phyloP scores from a whole-genome alignment of 2,113 vertebrate genomes.

The Pelobates fuscus region DNA sequence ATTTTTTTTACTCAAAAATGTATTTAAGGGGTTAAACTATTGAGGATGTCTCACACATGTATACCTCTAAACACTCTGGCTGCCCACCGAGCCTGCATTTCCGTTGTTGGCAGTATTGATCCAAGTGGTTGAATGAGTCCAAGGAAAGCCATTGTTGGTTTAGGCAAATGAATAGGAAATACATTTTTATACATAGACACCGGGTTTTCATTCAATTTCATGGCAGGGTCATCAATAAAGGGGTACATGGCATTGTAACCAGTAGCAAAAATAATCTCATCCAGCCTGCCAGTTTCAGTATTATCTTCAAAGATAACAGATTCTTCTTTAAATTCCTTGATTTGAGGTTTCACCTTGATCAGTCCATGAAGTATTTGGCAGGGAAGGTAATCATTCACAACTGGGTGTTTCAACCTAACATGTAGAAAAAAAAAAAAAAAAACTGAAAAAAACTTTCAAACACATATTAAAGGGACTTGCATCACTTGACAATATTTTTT shows the following conservation, averaged over 20 bases:
- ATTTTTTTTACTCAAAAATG: too few species aligned
- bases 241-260: slow-evolving; percentile 69
- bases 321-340: slow-evolving; percentile 69
- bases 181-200: slow-evolving; percentile 67
- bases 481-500: too few species aligned
- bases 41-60: too few species aligned
- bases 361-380: slow-evolving; percentile 75
- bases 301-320: slow-evolving; percentile 77
- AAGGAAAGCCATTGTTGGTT: slow-evolving; percentile 69
- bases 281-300: slow-evolving; percentile 68
- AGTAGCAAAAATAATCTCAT: slow-evolving; percentile 80
- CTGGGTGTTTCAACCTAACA: slow-evolving; percentile 38
- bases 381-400: slow-evolving; percentile 76
- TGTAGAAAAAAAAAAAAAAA: neutral
- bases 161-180: slow-evolving; percentile 67
- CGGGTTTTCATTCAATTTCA: slow-evolving; percentile 53
- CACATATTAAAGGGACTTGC: too few species aligned
- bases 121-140: slow-evolving; percentile 66
- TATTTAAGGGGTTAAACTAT: too few species aligned
- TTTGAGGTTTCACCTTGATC: slow-evolving; percentile 69
- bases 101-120: slow-evolving; percentile 66
- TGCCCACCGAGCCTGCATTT: slow-evolving; percentile 76
- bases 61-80: slow-evolving; percentile 68
- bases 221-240: slow-evolving; percentile 69
- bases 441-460: too few species aligned